phyloP scores from a whole-genome alignment of 2,888 invertebrate species.

The Athalia cordata region DNA sequence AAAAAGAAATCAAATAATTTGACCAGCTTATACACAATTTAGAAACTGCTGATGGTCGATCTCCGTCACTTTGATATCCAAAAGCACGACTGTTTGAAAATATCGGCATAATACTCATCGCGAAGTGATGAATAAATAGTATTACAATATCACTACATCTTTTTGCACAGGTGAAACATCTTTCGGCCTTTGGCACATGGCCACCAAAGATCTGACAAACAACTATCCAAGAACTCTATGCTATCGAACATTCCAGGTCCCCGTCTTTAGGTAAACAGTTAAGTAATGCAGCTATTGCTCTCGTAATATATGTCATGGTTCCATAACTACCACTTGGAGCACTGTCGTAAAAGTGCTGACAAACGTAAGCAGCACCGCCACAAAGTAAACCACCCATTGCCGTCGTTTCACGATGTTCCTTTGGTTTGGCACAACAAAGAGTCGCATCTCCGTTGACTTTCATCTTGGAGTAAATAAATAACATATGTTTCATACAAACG shows the following conservation, averaged over 20 bases:
- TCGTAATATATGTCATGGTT: constrained; percentile 96
- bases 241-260: constrained; percentile 87
- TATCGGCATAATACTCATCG: background rate
- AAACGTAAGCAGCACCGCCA: constrained; percentile 95
- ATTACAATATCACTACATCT: constrained; percentile 18
- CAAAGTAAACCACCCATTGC: constrained; percentile 84
- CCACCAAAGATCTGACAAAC: background rate
- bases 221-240: constrained; percentile 56
- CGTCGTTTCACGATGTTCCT: constrained; percentile 78
- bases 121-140: constrained; percentile 11
- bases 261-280: constrained; percentile 85
- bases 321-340: constrained; percentile 98
- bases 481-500: constrained; percentile 23
- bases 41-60: background rate
- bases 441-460: constrained; percentile 93
- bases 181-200: background rate
- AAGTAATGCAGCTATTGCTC: constrained; percentile 85
- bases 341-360: constrained; percentile 97
- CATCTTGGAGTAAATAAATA: constrained; percentile 76
- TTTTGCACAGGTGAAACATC: background rate
- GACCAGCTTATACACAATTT: background rate
- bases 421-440: constrained; percentile 91
- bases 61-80: background rate
- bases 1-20: background rate
- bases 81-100: background rate